Evolutionary conservation across 2,888 invertebrate genomes (phyloP), one percentile per base, ranked within the genome.

Genomic region (Ceraclea dissimilis): DNA sequence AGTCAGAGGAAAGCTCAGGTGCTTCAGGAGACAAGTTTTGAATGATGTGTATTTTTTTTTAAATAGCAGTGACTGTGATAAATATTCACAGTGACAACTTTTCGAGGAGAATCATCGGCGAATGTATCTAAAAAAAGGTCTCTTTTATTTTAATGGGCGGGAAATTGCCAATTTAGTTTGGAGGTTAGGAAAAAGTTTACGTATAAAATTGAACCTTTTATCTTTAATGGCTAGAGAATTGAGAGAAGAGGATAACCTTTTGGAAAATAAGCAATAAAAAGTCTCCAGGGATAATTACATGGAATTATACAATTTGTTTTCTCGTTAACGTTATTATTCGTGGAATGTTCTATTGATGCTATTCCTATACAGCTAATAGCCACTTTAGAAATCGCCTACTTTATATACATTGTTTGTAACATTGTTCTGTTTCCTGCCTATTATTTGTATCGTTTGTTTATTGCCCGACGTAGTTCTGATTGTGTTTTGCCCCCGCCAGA

Each of bases 161-260:
- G 20, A 20, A 46, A 46, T 19, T 20, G 46, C n/a, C 46, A 46
- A 46, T 46, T 46, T 18, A 46, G 46, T 46, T 20, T 39, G 6
- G 13, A 13, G 18, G 46, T 17, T 46, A 8, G 13, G 39, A 13
- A 19, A 46, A 46, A 46, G 19, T 46, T 46, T 46, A 6, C 20
- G 46, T 19, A 46, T 46, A 19, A 46, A 46, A 17, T 46, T 46
- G 46, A 19, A 19, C 46, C 20, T 46, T 46, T 19, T 46, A 17
- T 46, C 20, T 46, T 20, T 18, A 46, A 46, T 46, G 46, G 46
- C 10, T 4, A 19, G 19, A 11, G 46, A 46, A 19, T 19, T 46
- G 46, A 16, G 20, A 19, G 20, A 19, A 16, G 20, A 19, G 20
- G 20, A 46, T 11, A 46, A 19, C 11, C 20, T 46, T 17, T 46